These are phyloP conservation scores for Syncerus caffer DNA, from an alignment of 2,797 vertebrate genomes.

Conservation along the genomic window DNA sequence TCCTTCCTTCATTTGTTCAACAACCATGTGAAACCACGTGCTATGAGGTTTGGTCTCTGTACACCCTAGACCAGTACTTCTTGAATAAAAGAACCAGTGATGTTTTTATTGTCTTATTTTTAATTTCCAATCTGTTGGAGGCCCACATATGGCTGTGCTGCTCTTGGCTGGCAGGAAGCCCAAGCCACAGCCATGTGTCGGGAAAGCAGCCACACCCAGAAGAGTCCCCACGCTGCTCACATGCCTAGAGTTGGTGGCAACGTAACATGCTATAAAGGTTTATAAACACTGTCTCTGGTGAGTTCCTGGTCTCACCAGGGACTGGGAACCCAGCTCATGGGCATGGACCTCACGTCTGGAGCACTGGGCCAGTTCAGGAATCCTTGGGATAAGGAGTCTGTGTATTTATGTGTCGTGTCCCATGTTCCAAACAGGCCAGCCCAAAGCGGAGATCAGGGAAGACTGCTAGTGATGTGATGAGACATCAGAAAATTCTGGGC, in stretches of 20 bases:
- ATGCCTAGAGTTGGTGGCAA: accelerated
- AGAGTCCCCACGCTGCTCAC: background rate
- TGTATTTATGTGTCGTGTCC: accelerated
- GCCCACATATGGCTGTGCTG: background rate
- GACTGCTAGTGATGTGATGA: accelerated
- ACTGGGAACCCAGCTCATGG: background rate
- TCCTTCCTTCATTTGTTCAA: accelerated
- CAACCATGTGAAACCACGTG: accelerated
- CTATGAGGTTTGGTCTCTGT: background rate
- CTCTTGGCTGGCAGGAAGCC: background rate
- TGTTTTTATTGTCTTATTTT: too few species aligned
- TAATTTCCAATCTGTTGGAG: background rate
- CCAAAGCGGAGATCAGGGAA: accelerated
- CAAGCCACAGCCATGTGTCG: background rate
- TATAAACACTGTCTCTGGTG: accelerated
- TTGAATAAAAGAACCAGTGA: background rate
- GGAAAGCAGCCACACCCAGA: background rate
- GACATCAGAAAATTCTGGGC: accelerated
- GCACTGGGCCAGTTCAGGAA: too few species aligned
- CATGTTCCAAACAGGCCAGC: background rate
- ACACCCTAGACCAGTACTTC: accelerated
- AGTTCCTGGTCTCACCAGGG: background rate
- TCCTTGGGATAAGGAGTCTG: background rate
- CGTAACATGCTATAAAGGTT: accelerated
- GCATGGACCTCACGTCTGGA: accelerated